Conservation (phyloP, 1,140 invertebrate genomes). For the Solen grandis region DNA sequence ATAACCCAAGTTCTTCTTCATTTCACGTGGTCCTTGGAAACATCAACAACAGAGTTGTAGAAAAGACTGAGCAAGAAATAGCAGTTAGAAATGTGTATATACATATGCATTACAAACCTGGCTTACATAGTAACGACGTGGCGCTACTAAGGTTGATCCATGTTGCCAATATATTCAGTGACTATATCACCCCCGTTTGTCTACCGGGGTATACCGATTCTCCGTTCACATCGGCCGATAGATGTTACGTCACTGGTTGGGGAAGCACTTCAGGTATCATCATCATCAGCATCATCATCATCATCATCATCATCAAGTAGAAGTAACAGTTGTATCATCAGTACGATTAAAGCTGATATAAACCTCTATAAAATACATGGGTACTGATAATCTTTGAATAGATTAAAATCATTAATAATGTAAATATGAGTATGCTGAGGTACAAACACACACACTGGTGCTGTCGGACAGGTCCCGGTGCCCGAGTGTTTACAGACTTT, state of each 20-base stretch:
- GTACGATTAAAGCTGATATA: too few relatives aligned
- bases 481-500: too few relatives aligned
- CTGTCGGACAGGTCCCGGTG: too few relatives aligned
- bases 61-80: background rate
- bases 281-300: too few relatives aligned
- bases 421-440: too few relatives aligned
- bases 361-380: too few relatives aligned
- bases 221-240: conserved; percentile 35
- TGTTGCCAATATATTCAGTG: conserved; percentile 82
- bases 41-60: background rate
- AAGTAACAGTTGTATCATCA: too few relatives aligned
- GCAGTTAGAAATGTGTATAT: conserved; percentile 10
- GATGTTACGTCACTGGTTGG: conserved; percentile 73
- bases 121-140: conserved; percentile 84
- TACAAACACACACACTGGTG: too few relatives aligned
- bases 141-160: conserved; percentile 82
- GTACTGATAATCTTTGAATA: too few relatives aligned
- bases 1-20: conserved; percentile 6
- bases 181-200: conserved; percentile 85
- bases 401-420: too few relatives aligned
- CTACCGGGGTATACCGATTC: conserved; percentile 80
- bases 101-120: conserved; percentile 64
- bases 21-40: conserved; percentile 31
- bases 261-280: conserved; percentile 42
- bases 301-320: too few relatives aligned